Base-by-base conservation (phyloP, 1,140 invertebrate species). In the Atta texana region DNA sequence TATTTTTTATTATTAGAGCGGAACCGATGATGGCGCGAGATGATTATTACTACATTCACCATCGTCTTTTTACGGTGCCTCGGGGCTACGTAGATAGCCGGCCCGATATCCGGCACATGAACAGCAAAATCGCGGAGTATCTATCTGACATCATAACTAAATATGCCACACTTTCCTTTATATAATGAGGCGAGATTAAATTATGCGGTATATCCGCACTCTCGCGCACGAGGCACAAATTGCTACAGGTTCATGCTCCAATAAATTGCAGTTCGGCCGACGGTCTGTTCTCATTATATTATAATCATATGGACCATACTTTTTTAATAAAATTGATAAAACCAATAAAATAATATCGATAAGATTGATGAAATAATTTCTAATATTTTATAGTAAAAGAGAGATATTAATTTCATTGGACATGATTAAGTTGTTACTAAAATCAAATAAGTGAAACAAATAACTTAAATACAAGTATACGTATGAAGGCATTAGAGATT, bases 1-100 rank as follows among this genome's bases (percentile, higher is more conserved):
- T 82, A 84, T 61, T 84, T 84, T 84, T 84, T 74, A 74, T 84
- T 84, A 84, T 84, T 61, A 84, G 80, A 84, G 80, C 80, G 68
- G 55, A 84, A 82, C 34, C 7, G 34, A 39, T 72, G 78, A 81
- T 66, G 78, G 78, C 78, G 68, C 78, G 24, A 74, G 44, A 39
- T 24, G 78, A 82, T 84, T 84, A 84, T 84, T 74, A 74, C 34
- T 72, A 68, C 68, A 49, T 84, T 39, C 68, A 69, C 39, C 51
- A 31, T 18, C 55, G 18, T 4, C 68, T 82, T 57, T 59, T 59
- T 82, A 74, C 68, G 53, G 39, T n/a, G 53, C 66, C 78, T 82
- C 68, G 39, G 55, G 68, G 34, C 39, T 61, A 31, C 80, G 39
- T 53, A 74, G 69, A 84, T 74, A 61, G 31, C 44, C 55, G 34